Base-by-base conservation (phyloP, 2,113 vertebrate genomes). In the Cheirogaleus medius region DNA sequence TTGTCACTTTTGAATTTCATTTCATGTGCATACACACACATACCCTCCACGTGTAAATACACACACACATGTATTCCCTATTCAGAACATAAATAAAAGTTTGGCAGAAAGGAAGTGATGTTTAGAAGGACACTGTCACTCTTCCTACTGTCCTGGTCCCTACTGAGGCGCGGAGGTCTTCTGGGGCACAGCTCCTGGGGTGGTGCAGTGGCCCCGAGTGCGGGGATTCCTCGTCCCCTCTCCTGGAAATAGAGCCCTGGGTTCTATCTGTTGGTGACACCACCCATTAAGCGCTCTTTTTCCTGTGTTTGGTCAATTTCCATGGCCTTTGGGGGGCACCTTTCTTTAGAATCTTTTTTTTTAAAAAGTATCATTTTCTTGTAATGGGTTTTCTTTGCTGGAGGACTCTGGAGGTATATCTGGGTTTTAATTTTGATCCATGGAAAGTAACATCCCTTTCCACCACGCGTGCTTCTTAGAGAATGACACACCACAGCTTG, bases 341-440 rank as follows among this genome's bases (percentile, higher is more conserved):
- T 89, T 81, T 85, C 32, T 64, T 88, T 85, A n/a, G 8, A 27
- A 47, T 86, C 49, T 87, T 68, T 52, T 68, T 52, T 29, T 88
- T 21, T 81, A 60, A 66, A 86, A 68, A 77, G n/a, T 54, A 32
- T 8, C 23, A 37, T 15, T 49, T 60, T 88, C 44, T 84, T 8
- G 15, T 27, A 20, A 68, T 14, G 49, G 64, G 18, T 37, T 68
- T 6, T 56, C 54, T 87, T 86, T 68, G 18, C 9, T 56, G 83
- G 80, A 82, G 37, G 42, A 20, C 39, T 52, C 73, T 68, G 56
- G 17, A 27, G 34, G 4, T 69, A 9, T 44, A 9, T 5, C 29
- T 71, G 44, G 20, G 13, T 44, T 94, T 96, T 73, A 44, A 44
- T 44, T 89, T 84, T 71, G 54, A 15, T 77, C 37, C 18, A 1